These are phyloP conservation scores for Noctua comes DNA, from an alignment of 2,888 invertebrate genomes.

Conservation along the genomic window DNA sequence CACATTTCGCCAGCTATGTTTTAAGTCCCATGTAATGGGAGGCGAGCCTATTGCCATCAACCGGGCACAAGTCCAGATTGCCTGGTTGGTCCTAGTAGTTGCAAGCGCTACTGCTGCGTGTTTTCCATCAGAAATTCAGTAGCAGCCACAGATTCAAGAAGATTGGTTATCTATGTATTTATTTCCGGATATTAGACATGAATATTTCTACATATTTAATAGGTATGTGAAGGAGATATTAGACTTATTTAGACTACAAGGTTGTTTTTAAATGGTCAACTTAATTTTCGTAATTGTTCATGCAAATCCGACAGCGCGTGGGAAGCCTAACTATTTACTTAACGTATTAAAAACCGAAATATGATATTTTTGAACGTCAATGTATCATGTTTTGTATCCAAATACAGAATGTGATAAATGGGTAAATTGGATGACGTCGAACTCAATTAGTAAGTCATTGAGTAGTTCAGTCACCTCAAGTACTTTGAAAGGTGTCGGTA, in stretches of 20 bases:
- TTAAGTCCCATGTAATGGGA: not conserved
- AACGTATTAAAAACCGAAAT: not conserved
- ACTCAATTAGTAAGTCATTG: slow-evolving; percentile 30
- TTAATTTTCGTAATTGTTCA: slow-evolving; percentile 44
- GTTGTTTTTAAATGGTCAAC: slow-evolving; percentile 16
- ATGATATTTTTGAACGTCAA: slow-evolving; percentile 4
- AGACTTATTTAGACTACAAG: slow-evolving; percentile 21
- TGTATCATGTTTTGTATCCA: not conserved
- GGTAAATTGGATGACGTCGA: slow-evolving; percentile 31
- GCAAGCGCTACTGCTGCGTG: not conserved
- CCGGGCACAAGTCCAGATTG: not conserved
- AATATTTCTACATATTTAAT: not conserved
- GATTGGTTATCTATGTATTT: not conserved
- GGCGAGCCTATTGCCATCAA: not conserved
- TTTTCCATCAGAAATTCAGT: not conserved
- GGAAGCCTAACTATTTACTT: slow-evolving; percentile 9
- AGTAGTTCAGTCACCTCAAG: slow-evolving; percentile 44
- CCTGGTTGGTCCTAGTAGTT: not conserved
- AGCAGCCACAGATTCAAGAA: not conserved
- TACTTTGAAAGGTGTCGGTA: slow-evolving; percentile 17
- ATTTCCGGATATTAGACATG: not conserved
- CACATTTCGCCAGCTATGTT: not conserved
- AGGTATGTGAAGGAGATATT: not conserved
- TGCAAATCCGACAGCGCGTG: slow-evolving; percentile 35
- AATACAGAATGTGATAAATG: slow-evolving; percentile 25